phyloP scores from a whole-genome alignment of 1,140 invertebrate genomes.

The Trichogramma pretiosum region DNA sequence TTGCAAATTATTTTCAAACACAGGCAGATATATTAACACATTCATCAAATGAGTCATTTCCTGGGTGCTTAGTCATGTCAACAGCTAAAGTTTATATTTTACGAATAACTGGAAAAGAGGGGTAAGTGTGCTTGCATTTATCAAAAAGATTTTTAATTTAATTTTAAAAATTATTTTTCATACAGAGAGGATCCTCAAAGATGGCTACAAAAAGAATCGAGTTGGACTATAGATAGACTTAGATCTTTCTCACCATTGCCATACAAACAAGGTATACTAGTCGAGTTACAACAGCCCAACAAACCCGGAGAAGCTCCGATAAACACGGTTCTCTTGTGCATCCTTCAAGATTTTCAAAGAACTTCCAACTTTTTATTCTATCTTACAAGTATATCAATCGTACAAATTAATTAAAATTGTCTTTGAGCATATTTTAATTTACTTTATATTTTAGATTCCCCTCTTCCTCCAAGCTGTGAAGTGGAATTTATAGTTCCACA shows the following conservation, averaged over 20 bases:
- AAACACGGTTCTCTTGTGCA: conserved; percentile 31
- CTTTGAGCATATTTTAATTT: no score
- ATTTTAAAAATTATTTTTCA: conserved; percentile 2
- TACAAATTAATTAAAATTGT: conserved; percentile 11
- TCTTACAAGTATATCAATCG: conserved; percentile 29
- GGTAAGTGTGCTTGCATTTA: conserved; percentile 26
- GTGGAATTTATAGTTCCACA: conserved; percentile 38
- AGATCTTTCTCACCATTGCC: conserved; percentile 37
- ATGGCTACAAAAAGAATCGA: conserved; percentile 39
- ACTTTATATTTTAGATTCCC: conserved; percentile 31
- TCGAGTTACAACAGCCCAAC: conserved; percentile 35
- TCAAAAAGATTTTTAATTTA: not conserved
- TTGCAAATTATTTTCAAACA: conserved; percentile 9
- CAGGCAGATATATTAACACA: conserved; percentile 42
- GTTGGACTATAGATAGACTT: conserved; percentile 40
- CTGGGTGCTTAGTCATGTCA: conserved; percentile 49
- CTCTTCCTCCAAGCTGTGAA: conserved; percentile 39
- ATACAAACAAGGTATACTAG: conserved; percentile 40
- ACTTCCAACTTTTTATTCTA: conserved; percentile 42
- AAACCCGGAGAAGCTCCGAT: conserved; percentile 27
- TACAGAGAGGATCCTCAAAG: conserved; percentile 38
- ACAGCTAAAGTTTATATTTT: conserved; percentile 48
- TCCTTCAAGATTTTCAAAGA: conserved; percentile 42
- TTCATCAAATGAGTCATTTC: conserved; percentile 27
- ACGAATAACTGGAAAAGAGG: conserved; percentile 41